These are phyloP conservation scores for Trematomus bernacchii DNA, from an alignment of 2,797 vertebrate species.

Conservation along the genomic window DNA sequence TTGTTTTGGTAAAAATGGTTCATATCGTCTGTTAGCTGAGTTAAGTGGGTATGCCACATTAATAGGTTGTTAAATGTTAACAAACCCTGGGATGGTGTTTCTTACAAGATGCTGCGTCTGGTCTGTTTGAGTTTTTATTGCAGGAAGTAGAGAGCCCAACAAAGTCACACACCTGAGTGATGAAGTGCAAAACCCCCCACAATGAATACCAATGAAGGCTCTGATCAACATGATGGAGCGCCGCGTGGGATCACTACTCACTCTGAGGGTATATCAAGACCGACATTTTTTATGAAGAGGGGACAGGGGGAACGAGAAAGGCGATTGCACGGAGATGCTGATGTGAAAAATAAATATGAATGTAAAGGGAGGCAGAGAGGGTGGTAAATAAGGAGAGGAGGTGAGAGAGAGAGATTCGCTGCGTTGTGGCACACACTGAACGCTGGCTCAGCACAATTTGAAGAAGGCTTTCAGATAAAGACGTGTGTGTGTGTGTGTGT, in stretches of 20 bases:
- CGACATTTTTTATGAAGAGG: slow-evolving; percentile 7
- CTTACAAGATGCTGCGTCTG: slow-evolving; percentile 1
- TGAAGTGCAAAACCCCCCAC: slow-evolving; percentile 48
- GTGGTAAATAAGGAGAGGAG: slow-evolving; percentile 8
- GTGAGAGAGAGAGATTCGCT: slow-evolving; percentile 32
- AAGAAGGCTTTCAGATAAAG: slow-evolving; percentile 60
- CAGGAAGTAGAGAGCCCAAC: slow-evolving; percentile 11
- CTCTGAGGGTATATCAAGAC: slow-evolving; percentile 32
- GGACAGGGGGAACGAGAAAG: slow-evolving; percentile 27
- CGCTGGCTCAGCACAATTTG: slow-evolving; percentile 72
- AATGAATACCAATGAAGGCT: slow-evolving; percentile 64
- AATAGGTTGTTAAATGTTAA: no score
- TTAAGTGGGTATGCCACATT: no score
- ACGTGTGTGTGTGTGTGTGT: slow-evolving; percentile 36
- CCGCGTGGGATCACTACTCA: slow-evolving; percentile 46
- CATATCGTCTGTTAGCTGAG: no score
- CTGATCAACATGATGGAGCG: slow-evolving; percentile 52
- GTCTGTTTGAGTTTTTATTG: slow-evolving; percentile 24
- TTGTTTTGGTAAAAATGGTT: no score
- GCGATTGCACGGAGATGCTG: slow-evolving; percentile 9
- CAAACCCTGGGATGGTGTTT: no score
- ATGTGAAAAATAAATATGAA: slow-evolving; percentile 21
- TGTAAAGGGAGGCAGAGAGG: slow-evolving; percentile 22
- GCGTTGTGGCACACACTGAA: slow-evolving; percentile 46
- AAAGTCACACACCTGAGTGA: slow-evolving; percentile 71